Evolutionary conservation across 2,113 vertebrate genomes (phyloP).

Genomic region (Panurus biarmicus): DNA sequence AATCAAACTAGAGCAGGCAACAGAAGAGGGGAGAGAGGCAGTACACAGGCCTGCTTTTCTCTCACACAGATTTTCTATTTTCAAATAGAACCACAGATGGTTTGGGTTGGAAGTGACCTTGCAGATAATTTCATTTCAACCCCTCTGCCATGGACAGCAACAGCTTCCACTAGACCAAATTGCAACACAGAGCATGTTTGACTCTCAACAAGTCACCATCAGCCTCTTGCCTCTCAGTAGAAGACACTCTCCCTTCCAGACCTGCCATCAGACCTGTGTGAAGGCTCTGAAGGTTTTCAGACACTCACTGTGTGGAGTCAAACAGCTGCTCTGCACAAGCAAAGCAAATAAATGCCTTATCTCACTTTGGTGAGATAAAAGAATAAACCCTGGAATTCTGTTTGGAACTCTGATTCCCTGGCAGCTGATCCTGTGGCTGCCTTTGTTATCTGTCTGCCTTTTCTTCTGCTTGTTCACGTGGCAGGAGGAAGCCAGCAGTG

Average conservation of each 20-base stretch:
- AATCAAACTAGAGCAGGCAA: neutral
- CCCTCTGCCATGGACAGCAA: neutral
- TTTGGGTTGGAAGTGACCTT: neutral
- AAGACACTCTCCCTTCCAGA: neutral
- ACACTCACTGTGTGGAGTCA: rapidly evolving
- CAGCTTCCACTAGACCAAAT: neutral
- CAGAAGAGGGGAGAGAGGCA: neutral
- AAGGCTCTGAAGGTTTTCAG: neutral
- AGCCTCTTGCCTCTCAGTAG: neutral
- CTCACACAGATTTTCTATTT: neutral
- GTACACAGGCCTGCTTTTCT: neutral
- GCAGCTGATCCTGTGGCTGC: neutral
- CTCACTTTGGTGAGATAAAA: neutral
- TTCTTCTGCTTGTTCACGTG: neutral
- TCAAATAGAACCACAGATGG: neutral
- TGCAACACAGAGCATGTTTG: rapidly evolving
- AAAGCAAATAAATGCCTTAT: rapidly evolving
- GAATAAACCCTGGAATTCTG: neutral
- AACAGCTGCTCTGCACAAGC: neutral
- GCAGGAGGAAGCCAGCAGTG: neutral
- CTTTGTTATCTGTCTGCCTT: neutral
- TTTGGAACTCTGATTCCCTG: neutral
- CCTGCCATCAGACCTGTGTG: neutral
- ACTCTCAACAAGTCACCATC: neutral
- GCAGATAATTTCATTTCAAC: neutral